Conservation (phyloP, 2,113 vertebrate genomes). For the Bos taurus region ARS-UCD2.0 NC_037333.1:99976001-99976500, state of each 20-base stretch:
- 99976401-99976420: neutral
- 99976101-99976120: neutral
- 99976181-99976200: neutral
- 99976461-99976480: neutral
- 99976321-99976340: neutral
- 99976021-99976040: neutral
- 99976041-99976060: neutral
- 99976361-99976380: neutral
- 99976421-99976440: neutral
- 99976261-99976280: neutral
- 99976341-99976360: neutral
- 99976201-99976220: neutral
- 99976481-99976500: neutral
- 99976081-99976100: neutral
- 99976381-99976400: neutral
- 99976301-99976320: accelerated
- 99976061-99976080: neutral
- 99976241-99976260: neutral
- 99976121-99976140: neutral
- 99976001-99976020: neutral
- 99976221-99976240: neutral
- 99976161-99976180: neutral
- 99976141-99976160: neutral
- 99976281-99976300: neutral
- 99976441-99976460: neutral